These are phyloP conservation scores for Diadumene lineata DNA, from an alignment of 92 coral and sea anemone species.

Conservation along the genomic window DNA sequence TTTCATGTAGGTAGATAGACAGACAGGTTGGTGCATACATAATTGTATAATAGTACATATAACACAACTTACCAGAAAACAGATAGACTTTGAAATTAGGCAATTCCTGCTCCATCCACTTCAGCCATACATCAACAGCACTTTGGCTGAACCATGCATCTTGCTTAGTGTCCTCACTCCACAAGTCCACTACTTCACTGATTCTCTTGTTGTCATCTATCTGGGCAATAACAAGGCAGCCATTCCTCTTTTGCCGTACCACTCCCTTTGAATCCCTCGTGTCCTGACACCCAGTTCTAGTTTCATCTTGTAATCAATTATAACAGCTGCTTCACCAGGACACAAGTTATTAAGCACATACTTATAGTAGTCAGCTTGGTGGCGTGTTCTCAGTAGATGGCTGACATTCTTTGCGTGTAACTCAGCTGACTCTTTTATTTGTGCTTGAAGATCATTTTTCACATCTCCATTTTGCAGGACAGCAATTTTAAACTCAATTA, in stretches of 20 bases:
- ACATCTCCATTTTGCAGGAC: conserved; percentile 11
- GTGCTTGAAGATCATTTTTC: conserved; percentile 22
- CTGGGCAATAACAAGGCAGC: conserved; percentile 26
- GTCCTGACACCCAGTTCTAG: conserved; percentile 25
- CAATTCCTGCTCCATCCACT: conserved; percentile 17
- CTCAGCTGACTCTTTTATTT: conserved; percentile 23
- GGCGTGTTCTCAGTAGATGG: conserved; percentile 39
- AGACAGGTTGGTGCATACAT: too few relatives aligned
- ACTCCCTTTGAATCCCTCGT: conserved; percentile 35
- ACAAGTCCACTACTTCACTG: too few relatives aligned
- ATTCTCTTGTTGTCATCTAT: too few relatives aligned
- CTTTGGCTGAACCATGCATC: conserved; percentile 42
- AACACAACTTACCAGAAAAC: conserved; percentile 54
- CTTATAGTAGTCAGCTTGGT: conserved; percentile 46
- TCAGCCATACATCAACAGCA: conserved; percentile 26
- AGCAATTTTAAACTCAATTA: background rate
- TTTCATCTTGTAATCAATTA: conserved; percentile 50
- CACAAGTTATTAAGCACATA: conserved; percentile 29
- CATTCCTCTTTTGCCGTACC: conserved; percentile 48
- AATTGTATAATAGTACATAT: too few relatives aligned
- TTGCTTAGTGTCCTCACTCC: conserved; percentile 45
- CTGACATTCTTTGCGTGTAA: conserved; percentile 31
- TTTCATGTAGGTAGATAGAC: too few relatives aligned
- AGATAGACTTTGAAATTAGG: conserved; percentile 27
- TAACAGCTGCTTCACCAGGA: conserved; percentile 43